Evolutionary conservation across 1,140 invertebrate genomes (phyloP).

Genomic region (Eubasilissa regina): DNA sequence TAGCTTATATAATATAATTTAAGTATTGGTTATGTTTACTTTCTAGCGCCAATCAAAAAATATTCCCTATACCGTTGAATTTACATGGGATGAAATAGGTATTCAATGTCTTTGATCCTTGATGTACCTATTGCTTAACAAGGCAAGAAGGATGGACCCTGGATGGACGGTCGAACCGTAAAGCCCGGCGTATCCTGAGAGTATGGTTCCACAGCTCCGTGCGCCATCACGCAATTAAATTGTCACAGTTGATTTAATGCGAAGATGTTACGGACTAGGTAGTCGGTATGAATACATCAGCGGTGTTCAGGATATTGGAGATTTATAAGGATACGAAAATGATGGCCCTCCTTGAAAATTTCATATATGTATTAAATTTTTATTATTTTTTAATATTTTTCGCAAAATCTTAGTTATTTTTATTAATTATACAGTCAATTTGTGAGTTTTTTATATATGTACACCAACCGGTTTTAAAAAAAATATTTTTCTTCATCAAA

Average conservation of each 20-base stretch:
- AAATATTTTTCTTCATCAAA: too few relatives aligned
- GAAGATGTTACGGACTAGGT: constrained; percentile 39
- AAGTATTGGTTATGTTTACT: too few relatives aligned
- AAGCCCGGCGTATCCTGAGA: constrained; percentile 7
- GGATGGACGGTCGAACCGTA: constrained; percentile 16
- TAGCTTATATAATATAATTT: too few relatives aligned
- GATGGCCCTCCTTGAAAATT: constrained; percentile 26
- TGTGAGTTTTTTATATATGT: too few relatives aligned
- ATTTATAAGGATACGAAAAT: constrained; percentile 1
- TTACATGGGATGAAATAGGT: not conserved
- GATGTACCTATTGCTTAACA: constrained; percentile 47
- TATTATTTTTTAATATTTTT: too few relatives aligned
- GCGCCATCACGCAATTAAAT: constrained; percentile 53
- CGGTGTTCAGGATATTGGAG: not conserved
- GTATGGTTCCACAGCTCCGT: not conserved
- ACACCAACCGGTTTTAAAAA: too few relatives aligned
- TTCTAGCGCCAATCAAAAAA: too few relatives aligned
- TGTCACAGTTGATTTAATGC: constrained; percentile 46
- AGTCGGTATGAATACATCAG: constrained; percentile 11
- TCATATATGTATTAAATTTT: not conserved
- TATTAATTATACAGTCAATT: too few relatives aligned
- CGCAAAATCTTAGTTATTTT: too few relatives aligned
- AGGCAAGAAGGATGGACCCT: constrained; percentile 8
- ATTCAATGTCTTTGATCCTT: constrained; percentile 46
- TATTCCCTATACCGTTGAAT: too few relatives aligned